These are phyloP conservation scores for Cantharis flavilabris DNA, from an alignment of 2,888 invertebrate species.

Conservation along the genomic window DNA sequence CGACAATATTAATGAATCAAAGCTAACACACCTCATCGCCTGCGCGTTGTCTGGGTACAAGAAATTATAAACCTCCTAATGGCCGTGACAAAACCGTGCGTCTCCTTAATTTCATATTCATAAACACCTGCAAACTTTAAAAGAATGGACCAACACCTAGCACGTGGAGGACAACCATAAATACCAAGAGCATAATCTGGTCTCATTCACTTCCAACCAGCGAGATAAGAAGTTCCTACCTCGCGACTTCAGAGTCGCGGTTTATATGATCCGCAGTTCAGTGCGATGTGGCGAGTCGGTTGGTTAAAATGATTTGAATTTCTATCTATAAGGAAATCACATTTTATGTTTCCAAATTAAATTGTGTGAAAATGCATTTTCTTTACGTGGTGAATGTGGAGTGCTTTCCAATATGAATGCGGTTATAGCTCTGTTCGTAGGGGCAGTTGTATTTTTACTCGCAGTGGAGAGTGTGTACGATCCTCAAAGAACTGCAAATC, in stretches of 20 bases:
- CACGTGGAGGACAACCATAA: slow-evolving; percentile 29
- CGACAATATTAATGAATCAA: slow-evolving; percentile 14
- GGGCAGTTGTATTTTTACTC: slow-evolving; percentile 19
- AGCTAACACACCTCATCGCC: slow-evolving; percentile 6
- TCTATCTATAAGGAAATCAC: background rate
- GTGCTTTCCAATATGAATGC: slow-evolving; percentile 19
- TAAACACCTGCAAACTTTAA: slow-evolving; percentile 21
- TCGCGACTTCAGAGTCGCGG: slow-evolving; percentile 26
- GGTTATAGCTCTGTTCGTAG: slow-evolving; percentile 15
- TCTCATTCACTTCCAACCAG: slow-evolving; percentile 25
- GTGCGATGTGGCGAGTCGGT: slow-evolving; percentile 28
- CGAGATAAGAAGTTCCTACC: slow-evolving; percentile 28
- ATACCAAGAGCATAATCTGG: slow-evolving; percentile 24
- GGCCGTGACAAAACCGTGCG: slow-evolving; percentile 5
- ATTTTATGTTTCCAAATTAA: background rate
- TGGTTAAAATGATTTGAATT: slow-evolving; percentile 12
- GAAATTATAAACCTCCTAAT: slow-evolving; percentile 3
- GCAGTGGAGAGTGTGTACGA: slow-evolving; percentile 17
- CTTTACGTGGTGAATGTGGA: slow-evolving; percentile 8
- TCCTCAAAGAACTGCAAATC: slow-evolving; percentile 7
- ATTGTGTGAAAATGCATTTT: slow-evolving; percentile 7
- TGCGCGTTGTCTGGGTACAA: background rate
- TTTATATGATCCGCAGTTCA: slow-evolving; percentile 27
- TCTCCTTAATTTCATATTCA: slow-evolving; percentile 12
- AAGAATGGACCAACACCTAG: slow-evolving; percentile 13